Evolutionary conservation across 2,797 vertebrate species (phyloP).

Genomic region (Anniella stebbinsi): DNA sequence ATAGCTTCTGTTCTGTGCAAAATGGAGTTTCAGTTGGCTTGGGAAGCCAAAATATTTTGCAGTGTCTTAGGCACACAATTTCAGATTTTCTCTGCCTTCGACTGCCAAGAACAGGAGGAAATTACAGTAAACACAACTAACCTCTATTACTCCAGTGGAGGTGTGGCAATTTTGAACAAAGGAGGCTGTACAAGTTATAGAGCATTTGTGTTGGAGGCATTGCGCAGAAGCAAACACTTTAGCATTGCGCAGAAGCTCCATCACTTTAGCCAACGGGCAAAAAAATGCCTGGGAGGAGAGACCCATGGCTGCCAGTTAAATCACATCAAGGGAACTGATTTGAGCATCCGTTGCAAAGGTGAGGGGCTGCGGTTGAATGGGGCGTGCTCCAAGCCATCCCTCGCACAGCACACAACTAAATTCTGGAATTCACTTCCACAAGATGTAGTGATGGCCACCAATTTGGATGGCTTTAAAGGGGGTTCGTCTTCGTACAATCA

Average conservation of each 20-base stretch:
- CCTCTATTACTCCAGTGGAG: neutral
- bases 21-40: slow-evolving; percentile 17
- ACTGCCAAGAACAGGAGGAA: slow-evolving; percentile 53
- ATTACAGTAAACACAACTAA: slow-evolving; percentile 29
- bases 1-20: slow-evolving; percentile 37
- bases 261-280: neutral
- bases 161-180: slow-evolving; percentile 20
- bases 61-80: slow-evolving; percentile 11
- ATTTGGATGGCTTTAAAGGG: too few relatives aligned
- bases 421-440: too few relatives aligned
- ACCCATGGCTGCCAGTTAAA: neutral
- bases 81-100: slow-evolving; percentile 40
- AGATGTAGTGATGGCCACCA: too few relatives aligned
- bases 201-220: too few relatives aligned
- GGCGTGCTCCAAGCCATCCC: too few relatives aligned
- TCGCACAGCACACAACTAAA: too few relatives aligned
- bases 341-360: neutral
- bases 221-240: neutral
- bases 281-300: neutral
- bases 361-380: too few relatives aligned
- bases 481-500: too few relatives aligned
- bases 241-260: too few relatives aligned
- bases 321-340: too few relatives aligned
- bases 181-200: slow-evolving; percentile 13
- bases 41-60: slow-evolving; percentile 30